These are phyloP conservation scores for Leptinotarsa texana DNA, from an alignment of 1,140 invertebrate genomes.

Conservation along the genomic window DNA sequence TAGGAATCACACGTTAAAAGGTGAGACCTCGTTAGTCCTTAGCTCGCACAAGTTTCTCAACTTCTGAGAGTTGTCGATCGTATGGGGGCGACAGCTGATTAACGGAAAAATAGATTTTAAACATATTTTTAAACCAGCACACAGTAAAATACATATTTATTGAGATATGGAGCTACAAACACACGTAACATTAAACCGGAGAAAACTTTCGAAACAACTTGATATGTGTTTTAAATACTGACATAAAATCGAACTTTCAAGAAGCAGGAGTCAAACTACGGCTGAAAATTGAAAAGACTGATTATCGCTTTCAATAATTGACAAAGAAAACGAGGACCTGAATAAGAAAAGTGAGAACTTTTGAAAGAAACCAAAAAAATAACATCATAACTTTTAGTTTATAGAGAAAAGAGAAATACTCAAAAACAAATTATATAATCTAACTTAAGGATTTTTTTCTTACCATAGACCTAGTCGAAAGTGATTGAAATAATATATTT, in stretches of 20 bases:
- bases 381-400: not conserved
- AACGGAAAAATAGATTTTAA: no score
- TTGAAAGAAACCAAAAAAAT: not conserved
- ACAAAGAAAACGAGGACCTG: not conserved
- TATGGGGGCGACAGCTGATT: no score
- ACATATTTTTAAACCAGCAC: no score
- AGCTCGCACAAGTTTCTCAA: no score
- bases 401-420: not conserved
- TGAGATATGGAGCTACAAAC: no score
- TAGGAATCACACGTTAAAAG: no score
- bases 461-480: not conserved
- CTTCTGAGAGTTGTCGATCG: no score
- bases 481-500: not conserved
- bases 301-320: not conserved
- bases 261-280: not conserved
- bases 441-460: not conserved
- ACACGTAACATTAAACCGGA: no score
- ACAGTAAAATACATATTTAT: no score
- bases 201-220: no score
- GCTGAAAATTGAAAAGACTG: not conserved
- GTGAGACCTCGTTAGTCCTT: no score
- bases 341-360: not conserved
- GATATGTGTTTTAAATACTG: not conserved
- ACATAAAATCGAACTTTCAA: not conserved
- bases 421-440: not conserved